Conservation (phyloP, 1,140 invertebrate species). For the Proales similis region DNA sequence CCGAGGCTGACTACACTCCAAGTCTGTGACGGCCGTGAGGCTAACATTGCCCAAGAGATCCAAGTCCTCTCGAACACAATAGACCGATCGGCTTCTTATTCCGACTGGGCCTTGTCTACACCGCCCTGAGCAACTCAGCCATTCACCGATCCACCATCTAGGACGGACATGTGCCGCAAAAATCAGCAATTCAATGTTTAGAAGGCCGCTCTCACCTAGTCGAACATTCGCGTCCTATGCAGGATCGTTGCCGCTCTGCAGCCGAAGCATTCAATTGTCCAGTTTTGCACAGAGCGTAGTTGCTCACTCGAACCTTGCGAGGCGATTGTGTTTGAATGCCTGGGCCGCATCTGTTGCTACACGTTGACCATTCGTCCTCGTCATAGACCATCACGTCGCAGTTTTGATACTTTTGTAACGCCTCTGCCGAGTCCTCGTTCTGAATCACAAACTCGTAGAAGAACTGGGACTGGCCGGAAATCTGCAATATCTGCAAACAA, state of each 20-base stretch:
- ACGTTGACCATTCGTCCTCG: slow-evolving; percentile 27
- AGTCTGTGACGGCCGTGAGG: slow-evolving; percentile 1
- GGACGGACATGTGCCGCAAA: background rate
- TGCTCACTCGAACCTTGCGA: no score
- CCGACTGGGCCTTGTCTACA: background rate
- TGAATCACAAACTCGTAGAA: slow-evolving; percentile 12
- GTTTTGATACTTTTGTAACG: slow-evolving; percentile 20
- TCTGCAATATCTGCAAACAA: background rate
- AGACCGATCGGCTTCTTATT: slow-evolving; percentile 21
- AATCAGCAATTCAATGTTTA: background rate
- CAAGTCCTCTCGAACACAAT: slow-evolving; percentile 12
- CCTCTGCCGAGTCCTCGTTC: slow-evolving; percentile 3
- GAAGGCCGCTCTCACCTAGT: background rate
- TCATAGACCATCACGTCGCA: no score
- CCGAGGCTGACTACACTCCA: background rate
- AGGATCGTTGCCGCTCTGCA: background rate
- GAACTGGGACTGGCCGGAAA: background rate
- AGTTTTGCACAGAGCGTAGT: slow-evolving; percentile 15
- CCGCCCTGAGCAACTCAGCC: slow-evolving; percentile 8
- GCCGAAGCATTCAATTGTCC: slow-evolving; percentile 5
- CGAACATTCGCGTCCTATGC: slow-evolving; percentile 13
- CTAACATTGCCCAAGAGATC: slow-evolving; percentile 2
- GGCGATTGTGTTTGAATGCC: slow-evolving; percentile 13
- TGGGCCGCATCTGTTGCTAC: slow-evolving; percentile 31
- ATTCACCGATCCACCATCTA: slow-evolving; percentile 27